Evolutionary conservation across 2,113 vertebrate genomes (phyloP), one percentile per base, ranked within the genome.

Genomic region (Mugil cephalus): DNA sequence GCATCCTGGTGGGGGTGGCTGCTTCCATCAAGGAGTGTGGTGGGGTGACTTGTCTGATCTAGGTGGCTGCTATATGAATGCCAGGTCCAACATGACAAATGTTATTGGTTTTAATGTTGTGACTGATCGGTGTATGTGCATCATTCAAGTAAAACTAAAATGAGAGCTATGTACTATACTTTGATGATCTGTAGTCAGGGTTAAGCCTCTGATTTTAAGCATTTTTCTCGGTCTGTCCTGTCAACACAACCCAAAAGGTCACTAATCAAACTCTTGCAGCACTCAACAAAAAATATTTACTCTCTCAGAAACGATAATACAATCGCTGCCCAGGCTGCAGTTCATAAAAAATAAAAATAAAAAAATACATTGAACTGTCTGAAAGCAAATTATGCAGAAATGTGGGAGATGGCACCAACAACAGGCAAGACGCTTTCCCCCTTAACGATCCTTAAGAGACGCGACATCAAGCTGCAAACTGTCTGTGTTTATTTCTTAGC

Each of bases 401-500:
- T 60, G 66, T 52, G 18, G 19, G 51, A 46, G 48, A 70, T 10
- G 45, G 18, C 43, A 30, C 15, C 13, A 7, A 75, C 7, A 68
- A 67, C 2, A 74, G 65, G 36, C 14, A 7, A 30, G 24, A 67
- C 15, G 18, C 64, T 70, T 76, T 48, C 50, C 24, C n/a, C 56
- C 42, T 69, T 46, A 71, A 51, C 36, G 36, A 86, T 42, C 39
- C 48, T 70, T 60, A 38, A 51, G 62, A 73, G 54, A 69, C 48
- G 8, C 42, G n/a, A 18, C 17, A 12, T 77, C 53, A 53, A 19
- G 64, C 52, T 34, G 53, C 58, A 72, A 80, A 79, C 62, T 60
- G 54, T 65, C 62, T 52, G 51, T 4, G 4, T 88, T 84, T 68
- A 61, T 79, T 76, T 83, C 12, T 48, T 51, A 4, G 34, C n/a